Evolutionary conservation across 2,113 vertebrate genomes (phyloP), one percentile per base, ranked within the genome.

Genomic region (Eubucco bourcierii): DNA sequence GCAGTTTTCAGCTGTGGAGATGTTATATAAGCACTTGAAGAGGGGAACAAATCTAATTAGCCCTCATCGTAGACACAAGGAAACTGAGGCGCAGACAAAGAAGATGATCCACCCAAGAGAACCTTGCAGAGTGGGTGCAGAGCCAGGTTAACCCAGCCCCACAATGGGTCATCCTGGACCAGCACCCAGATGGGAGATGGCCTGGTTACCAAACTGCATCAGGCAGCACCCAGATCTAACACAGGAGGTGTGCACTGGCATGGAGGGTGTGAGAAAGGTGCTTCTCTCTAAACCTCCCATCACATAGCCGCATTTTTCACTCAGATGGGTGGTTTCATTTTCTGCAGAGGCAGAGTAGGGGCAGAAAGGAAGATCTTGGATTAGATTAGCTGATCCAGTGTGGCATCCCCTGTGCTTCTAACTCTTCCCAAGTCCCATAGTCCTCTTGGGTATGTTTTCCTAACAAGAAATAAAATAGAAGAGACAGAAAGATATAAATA

Each of bases 401-500:
- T 76, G 80, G 82, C 93, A 90, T 75, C 61, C 24, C 41, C 71
- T 19, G 7, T 78, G 70, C 58, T 96, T 81, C 90, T 90, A 91
- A 94, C 66, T 85, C 82, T 82, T 87, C 31, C 53, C 65, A 72
- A 59, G 46, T 90, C 71, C 82, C 67, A 90, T 41, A 91, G 75
- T 85, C 65, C 77, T 87, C 80, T 72, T 82, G 50, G 80, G 74
- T 87, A n/a, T 87, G 73, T 92, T 91, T 92, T 84, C 71, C 90
- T 93, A 94, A 81, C 65, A 86, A 80, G 64, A 92, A 88, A 79
- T 53, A 81, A 95, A 95, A 88, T 31, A 94, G 87, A 94, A 95
- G 77, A 86, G 95, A 94, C 91, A 90, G 84, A 93, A 90, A 91
- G 39, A 95, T 78, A 87, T 56, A 96, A 96, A 94, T 88, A 95